Base-by-base conservation (phyloP, 2,888 invertebrate species). In the Idaea straminata region DNA sequence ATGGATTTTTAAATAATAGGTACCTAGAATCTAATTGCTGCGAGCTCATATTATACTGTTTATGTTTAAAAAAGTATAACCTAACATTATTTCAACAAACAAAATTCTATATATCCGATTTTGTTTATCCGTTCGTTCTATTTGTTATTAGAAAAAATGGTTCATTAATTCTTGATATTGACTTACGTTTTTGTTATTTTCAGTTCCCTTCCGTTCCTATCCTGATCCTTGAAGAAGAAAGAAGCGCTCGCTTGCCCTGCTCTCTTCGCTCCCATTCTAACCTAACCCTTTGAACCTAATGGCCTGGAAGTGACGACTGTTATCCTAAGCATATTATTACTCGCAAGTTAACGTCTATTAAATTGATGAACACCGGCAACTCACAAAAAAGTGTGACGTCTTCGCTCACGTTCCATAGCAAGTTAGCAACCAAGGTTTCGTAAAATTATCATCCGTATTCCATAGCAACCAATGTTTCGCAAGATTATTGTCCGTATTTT, bases 221-320 rank as follows among this genome's bases (percentile, higher is more conserved):
- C 72, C 74, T 64, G 36, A 69, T 72, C 74, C 64, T 63, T 69
- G 65, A 70, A 62, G 66, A 71, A 74, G 70, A 72, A 68, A 70
- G 70, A 74, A 75, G 66, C 66, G 66, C 69, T 60, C 61, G 66
- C 15, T 63, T 61, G 47, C 10, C 2, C 47, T 10, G 47, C 47
- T 47, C 47, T 13, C 47, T 47, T 47, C 10, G 47, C 47, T 13
- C 47, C 10, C 13, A 47, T 13, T 13, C 10, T 47, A 47, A 47
- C 47, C 47, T 47, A 47, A 5, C 47, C 25, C 3, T 25, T 3
- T 25, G 25, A 25, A 25, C 3, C 25, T 25, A 25, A 25, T 25
- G 1, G 25, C 25, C 25, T 25, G 25, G 25, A 25, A 25, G 3
- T 25, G 1, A 25, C 25, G 25, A 25, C 25, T 25, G 25, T 25